phyloP scores from a whole-genome alignment of 1,140 invertebrate genomes.

The Phocides pigmalion region DNA sequence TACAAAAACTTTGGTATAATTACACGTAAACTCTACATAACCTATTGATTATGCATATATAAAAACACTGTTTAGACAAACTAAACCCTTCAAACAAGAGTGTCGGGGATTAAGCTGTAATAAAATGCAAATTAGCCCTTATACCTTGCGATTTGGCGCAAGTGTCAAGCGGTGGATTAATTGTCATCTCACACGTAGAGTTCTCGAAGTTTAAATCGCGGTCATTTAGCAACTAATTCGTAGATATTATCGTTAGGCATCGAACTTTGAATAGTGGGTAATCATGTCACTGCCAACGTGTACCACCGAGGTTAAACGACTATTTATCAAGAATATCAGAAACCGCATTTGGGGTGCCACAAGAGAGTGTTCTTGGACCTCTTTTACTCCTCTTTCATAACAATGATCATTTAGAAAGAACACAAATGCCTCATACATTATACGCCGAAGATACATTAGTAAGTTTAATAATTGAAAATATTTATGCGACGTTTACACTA shows the following conservation, averaged over 20 bases:
- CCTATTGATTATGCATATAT: background rate
- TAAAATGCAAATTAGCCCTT: constrained; percentile 33
- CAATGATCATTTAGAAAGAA: no score
- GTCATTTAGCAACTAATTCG: constrained; percentile 8
- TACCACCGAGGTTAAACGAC: no score
- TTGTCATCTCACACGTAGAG: background rate
- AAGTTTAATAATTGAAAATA: no score
- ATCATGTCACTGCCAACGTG: background rate
- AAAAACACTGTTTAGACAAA: constrained; percentile 22
- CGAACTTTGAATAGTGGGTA: background rate
- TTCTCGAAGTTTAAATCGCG: background rate
- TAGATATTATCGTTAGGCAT: background rate
- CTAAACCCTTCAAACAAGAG: constrained; percentile 25
- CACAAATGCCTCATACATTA: no score
- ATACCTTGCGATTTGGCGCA: constrained; percentile 14
- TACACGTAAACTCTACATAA: no score
- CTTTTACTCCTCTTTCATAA: no score
- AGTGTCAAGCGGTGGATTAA: constrained; percentile 16
- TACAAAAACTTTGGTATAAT: no score
- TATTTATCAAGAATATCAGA: no score
- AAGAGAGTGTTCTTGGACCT: no score
- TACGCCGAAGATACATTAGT: no score
- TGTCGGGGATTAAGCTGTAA: constrained; percentile 31
- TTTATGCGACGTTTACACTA: no score
- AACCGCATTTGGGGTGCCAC: no score